These are phyloP conservation scores for Hemiscyllium ocellatum DNA, from an alignment of 2,113 vertebrate species.

Conservation along the genomic window DNA sequence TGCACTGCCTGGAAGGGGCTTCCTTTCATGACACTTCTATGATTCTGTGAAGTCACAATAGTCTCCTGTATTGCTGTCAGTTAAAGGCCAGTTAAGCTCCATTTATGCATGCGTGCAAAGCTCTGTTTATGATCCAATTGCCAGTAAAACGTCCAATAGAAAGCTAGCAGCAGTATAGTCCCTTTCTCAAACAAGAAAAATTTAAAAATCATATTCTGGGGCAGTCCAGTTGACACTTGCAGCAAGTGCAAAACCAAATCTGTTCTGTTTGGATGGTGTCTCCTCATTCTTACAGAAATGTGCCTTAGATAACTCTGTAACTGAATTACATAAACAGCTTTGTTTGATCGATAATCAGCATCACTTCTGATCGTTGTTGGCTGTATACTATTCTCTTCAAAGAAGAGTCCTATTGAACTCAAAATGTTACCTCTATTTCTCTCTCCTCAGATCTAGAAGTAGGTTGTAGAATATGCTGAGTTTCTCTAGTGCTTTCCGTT, in stretches of 20 bases:
- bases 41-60: neutral
- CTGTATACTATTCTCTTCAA: neutral
- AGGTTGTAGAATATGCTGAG: too few species aligned
- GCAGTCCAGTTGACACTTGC: neutral
- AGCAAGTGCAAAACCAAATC: neutral
- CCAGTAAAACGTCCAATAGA: neutral
- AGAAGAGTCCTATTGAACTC: too few species aligned
- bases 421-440: too few species aligned
- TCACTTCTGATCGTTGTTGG: neutral
- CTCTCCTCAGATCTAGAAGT: too few species aligned
- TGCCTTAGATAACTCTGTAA: neutral
- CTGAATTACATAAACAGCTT: neutral
- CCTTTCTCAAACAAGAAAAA: neutral
- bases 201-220: neutral
- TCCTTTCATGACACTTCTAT: too few species aligned
- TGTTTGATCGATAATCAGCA: neutral
- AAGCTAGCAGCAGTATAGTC: neutral
- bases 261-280: neutral
- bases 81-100: neutral
- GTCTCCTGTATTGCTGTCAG: neutral
- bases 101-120: neutral
- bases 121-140: neutral
- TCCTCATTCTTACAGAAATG: neutral
- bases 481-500: too few species aligned
- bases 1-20: too few species aligned